Evolutionary conservation across 2,113 vertebrate genomes (phyloP).

Genomic region (Poeciliopsis prolifica): DNA sequence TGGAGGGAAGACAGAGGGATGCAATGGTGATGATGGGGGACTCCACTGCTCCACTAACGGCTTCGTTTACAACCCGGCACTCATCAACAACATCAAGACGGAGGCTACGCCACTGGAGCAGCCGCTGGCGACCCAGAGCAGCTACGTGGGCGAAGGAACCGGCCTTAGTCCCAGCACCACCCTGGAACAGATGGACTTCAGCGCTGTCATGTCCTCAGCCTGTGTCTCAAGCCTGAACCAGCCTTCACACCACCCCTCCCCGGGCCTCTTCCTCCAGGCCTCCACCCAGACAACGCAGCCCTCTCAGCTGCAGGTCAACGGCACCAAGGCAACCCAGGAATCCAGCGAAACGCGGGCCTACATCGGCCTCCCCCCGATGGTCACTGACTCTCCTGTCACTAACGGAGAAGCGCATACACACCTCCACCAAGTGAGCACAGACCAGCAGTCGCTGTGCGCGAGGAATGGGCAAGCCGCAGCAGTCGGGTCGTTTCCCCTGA

Average conservation of each 20-base stretch:
- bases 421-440: conserved; percentile 70
- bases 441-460: conserved; percentile 83
- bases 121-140: conserved; percentile 87
- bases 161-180: conserved; percentile 98
- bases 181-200: conserved; percentile 99
- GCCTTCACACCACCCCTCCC: conserved; percentile 88
- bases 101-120: conserved; percentile 91
- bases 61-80: conserved; percentile 86
- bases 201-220: conserved; percentile 86
- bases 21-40: conserved; percentile 64
- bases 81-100: conserved; percentile 94
- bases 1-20: conserved; percentile 74
- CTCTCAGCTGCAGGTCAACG: conserved; percentile 66
- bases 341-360: conserved; percentile 67
- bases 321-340: conserved; percentile 62
- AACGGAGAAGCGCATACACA: conserved; percentile 73
- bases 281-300: conserved; percentile 82
- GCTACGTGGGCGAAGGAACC: conserved; percentile 78
- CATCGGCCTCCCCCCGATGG: conserved; percentile 78
- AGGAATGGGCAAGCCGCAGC: conserved; percentile 79
- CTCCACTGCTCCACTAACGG: conserved; percentile 78
- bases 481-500: conserved; percentile 57
- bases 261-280: conserved; percentile 94
- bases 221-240: conserved; percentile 89
- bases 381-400: conserved; percentile 84